Conservation (phyloP, 30 jellyfish, hydroid and myxozoan genomes). For the Cassiopea andromeda region DNA sequence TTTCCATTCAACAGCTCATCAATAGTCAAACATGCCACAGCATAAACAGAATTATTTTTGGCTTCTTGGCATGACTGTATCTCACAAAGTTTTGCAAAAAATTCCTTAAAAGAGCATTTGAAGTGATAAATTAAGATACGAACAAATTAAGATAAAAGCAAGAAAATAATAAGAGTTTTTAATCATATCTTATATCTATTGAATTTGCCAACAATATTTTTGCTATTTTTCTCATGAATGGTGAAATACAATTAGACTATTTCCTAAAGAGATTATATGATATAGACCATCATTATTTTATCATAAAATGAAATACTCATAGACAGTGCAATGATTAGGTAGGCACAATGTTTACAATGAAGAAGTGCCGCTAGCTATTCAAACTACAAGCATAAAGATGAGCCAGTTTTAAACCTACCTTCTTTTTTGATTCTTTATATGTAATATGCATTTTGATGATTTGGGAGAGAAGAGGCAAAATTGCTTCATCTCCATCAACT, state of each 20-base stretch:
- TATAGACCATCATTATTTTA: too few relatives aligned
- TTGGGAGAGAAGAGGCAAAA: conserved; percentile 37
- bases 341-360: too few relatives aligned
- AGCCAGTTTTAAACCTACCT: conserved; percentile 5
- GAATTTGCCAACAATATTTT: too few relatives aligned
- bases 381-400: too few relatives aligned
- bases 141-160: background rate
- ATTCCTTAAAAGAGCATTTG: conserved; percentile 12
- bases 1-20: conserved; percentile 31
- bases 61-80: background rate
- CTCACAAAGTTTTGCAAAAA: conserved; percentile 17
- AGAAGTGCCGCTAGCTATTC: too few relatives aligned
- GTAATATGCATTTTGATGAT: conserved; percentile 8
- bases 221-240: too few relatives aligned
- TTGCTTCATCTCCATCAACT: conserved; percentile 59
- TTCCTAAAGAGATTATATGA: too few relatives aligned
- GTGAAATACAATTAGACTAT: too few relatives aligned
- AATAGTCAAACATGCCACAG: conserved; percentile 42
- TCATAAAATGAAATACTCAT: too few relatives aligned
- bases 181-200: too few relatives aligned
- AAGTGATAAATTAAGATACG: background rate
- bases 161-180: too few relatives aligned
- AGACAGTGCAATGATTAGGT: too few relatives aligned
- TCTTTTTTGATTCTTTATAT: background rate
- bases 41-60: conserved; percentile 25